Percentiles rank a stretch among this genome's conserved stretches.
Conservation (phyloP, 2,797 vertebrate genomes). For the Furcifer pardalis region DNA sequence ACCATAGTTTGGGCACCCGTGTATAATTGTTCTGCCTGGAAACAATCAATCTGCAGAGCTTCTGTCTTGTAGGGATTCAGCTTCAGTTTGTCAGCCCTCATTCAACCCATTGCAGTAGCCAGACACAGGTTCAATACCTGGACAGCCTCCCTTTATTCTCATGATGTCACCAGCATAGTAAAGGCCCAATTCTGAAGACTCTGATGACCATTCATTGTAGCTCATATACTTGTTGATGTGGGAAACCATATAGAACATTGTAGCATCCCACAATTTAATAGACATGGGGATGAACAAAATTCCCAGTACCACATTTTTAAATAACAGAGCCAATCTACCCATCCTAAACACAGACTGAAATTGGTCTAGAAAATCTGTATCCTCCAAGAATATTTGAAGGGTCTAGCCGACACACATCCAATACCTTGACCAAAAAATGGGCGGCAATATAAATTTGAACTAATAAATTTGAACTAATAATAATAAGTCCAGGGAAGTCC, state of each 20-base stretch:
- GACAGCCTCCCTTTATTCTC: not conserved
- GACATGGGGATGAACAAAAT: not conserved
- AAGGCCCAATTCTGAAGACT: not conserved
- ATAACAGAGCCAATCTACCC: not conserved
- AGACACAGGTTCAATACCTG: not conserved
- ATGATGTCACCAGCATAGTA: not conserved
- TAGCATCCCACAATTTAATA: not conserved
- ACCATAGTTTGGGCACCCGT: too few relatives aligned
- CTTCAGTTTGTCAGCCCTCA: not conserved
- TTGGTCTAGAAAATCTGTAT: too few relatives aligned
- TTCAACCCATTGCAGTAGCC: not conserved
- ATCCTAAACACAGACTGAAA: too few relatives aligned
- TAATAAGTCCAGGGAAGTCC: too few relatives aligned
- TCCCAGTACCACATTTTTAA: not conserved
- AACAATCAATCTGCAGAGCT: not conserved
- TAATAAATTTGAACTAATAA: too few relatives aligned
- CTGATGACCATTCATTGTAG: not conserved
- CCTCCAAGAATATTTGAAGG: too few relatives aligned
- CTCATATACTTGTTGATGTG: not conserved
- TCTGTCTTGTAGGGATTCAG: not conserved
- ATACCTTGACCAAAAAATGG: too few relatives aligned
- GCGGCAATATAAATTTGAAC: too few relatives aligned
- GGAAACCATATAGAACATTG: too few relatives aligned
- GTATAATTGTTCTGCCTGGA: not conserved
- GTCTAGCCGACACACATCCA: too few relatives aligned